These are phyloP conservation scores for Drosophila setosimentum DNA, from an alignment of 2,888 invertebrate species.

Conservation along the genomic window DNA sequence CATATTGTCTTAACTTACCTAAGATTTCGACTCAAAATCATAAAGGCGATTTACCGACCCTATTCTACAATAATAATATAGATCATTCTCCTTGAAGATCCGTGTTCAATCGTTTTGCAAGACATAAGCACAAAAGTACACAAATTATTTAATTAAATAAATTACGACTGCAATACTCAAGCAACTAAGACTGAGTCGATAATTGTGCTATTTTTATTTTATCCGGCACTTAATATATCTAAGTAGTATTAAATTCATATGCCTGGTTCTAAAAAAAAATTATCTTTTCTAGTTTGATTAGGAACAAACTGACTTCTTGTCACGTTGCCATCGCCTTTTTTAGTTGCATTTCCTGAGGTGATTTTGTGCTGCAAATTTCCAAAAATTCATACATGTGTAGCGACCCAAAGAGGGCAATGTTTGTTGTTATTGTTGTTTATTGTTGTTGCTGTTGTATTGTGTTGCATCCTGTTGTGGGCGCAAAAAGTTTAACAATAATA, in stretches of 20 bases:
- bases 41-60: too few relatives aligned
- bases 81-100: not conserved
- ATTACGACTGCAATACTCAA: not conserved
- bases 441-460: constrained; percentile 13
- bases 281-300: not conserved
- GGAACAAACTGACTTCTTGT: not conserved
- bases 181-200: not conserved
- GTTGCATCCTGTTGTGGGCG: constrained; percentile 56
- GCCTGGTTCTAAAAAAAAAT: not conserved
- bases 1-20: too few relatives aligned
- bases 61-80: not conserved
- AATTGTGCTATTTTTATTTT: not conserved
- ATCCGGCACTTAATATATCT: not conserved
- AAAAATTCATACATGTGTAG: constrained; percentile 55
- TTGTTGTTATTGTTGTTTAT: constrained; percentile 7
- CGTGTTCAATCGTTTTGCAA: not conserved
- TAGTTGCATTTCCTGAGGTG: constrained; percentile 54
- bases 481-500: constrained; percentile 81
- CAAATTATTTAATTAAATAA: not conserved
- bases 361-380: constrained; percentile 62
- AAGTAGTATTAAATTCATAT: not conserved
- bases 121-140: not conserved
- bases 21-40: too few relatives aligned
- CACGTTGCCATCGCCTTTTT: constrained; percentile 56
- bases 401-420: constrained; percentile 35